Evolutionary conservation across 2,888 invertebrate species (phyloP).

Genomic region (Matsumyia berberina): DNA sequence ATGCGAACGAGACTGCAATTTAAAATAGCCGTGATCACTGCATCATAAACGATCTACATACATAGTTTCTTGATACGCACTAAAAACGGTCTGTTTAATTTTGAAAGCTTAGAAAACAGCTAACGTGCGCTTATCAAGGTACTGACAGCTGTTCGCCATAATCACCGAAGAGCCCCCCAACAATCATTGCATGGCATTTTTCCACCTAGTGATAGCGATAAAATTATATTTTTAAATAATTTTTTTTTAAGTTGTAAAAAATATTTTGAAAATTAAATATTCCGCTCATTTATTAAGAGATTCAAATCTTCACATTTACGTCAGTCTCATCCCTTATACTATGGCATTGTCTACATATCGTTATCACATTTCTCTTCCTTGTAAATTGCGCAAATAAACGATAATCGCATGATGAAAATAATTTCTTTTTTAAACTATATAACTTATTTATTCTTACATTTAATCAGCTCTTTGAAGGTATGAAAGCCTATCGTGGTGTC

Average conservation of each 20-base stretch:
- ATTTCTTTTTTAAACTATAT: background rate
- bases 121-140: conserved; percentile 8
- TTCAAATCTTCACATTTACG: conserved; percentile 15
- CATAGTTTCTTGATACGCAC: too few relatives aligned
- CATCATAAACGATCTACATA: too few relatives aligned
- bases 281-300: conserved; percentile 2
- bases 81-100: too few relatives aligned
- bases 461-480: conserved; percentile 96
- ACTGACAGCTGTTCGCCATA: background rate
- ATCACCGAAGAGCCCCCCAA: too few relatives aligned
- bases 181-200: background rate
- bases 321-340: conserved; percentile 10
- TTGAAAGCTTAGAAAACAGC: too few relatives aligned
- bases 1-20: too few relatives aligned
- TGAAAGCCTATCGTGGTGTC: conserved; percentile 97
- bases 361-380: background rate
- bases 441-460: conserved; percentile 15
- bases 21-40: too few relatives aligned
- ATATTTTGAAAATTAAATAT: conserved; percentile 21
- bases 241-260: conserved; percentile 3
- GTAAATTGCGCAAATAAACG: background rate
- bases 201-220: conserved; percentile 4
- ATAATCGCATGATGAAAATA: background rate
- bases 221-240: background rate
- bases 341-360: conserved; percentile 11